Evolutionary conservation across 2,113 vertebrate genomes (phyloP).

Genomic region (Psettodes erumei): DNA sequence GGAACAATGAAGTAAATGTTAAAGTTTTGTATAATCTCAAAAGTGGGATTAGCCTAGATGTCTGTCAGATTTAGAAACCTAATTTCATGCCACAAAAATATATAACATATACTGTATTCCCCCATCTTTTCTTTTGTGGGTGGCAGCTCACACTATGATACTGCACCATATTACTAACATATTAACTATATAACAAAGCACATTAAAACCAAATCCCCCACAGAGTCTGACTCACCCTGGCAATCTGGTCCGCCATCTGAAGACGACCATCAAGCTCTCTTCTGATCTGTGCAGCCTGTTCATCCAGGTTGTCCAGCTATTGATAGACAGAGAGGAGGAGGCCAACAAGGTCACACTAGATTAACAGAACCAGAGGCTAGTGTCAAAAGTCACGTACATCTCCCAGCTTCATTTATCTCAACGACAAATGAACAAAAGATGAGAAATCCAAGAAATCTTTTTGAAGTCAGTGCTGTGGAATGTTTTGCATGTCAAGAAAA

Average conservation of each 20-base stretch:
- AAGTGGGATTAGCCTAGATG: neutral
- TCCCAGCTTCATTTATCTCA: slow-evolving; percentile 4
- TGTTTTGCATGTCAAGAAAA: too few relatives aligned
- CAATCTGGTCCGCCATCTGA: slow-evolving; percentile 98
- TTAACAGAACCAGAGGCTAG: slow-evolving; percentile 7
- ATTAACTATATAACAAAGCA: slow-evolving; percentile 63
- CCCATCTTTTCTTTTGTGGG: neutral
- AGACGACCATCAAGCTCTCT: slow-evolving; percentile 94
- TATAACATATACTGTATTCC: too few relatives aligned
- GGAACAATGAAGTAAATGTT: neutral
- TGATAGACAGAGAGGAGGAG: slow-evolving; percentile 63
- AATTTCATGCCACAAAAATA: neutral
- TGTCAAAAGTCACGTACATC: slow-evolving; percentile 7
- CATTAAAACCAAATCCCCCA: slow-evolving; percentile 43
- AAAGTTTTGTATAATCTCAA: neutral
- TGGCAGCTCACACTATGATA: slow-evolving; percentile 18
- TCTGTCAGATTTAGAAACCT: neutral
- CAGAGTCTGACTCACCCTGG: slow-evolving; percentile 87
- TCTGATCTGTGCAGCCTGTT: slow-evolving; percentile 96
- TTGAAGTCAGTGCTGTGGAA: too few relatives aligned
- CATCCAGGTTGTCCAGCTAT: slow-evolving; percentile 96
- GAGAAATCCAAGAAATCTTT: too few relatives aligned
- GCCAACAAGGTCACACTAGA: slow-evolving; percentile 21
- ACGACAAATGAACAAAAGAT: too few relatives aligned
- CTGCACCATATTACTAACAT: slow-evolving; percentile 59